Evolutionary conservation across 2,888 invertebrate genomes (phyloP).

Genomic region (Xanthostigma xanthostigma): DNA sequence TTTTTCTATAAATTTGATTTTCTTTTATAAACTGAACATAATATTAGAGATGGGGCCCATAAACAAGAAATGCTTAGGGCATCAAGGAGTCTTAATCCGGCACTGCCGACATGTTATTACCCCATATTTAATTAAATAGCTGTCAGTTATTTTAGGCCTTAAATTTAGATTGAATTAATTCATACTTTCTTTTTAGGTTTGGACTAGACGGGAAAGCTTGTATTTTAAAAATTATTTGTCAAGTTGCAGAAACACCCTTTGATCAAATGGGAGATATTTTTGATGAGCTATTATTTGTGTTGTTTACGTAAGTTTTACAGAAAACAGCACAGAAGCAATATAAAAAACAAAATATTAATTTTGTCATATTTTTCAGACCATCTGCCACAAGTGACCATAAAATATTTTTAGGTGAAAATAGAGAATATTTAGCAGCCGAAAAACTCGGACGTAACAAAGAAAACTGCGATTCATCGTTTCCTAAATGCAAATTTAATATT

Average conservation of each 20-base stretch:
- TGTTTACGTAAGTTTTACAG: slow-evolving; percentile 46
- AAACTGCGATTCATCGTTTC: slow-evolving; percentile 41
- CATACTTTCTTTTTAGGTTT: slow-evolving; percentile 32
- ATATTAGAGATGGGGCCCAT: too few species aligned
- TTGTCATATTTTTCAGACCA: slow-evolving; percentile 35
- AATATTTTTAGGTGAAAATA: slow-evolving; percentile 36
- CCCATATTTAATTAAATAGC: too few species aligned
- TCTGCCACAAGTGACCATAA: slow-evolving; percentile 46
- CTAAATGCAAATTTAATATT: slow-evolving; percentile 44
- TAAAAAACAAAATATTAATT: slow-evolving; percentile 6
- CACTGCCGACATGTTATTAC: too few species aligned
- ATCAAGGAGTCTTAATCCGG: too few species aligned
- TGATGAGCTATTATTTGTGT: slow-evolving; percentile 54
- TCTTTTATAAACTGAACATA: too few species aligned
- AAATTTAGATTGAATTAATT: too few species aligned
- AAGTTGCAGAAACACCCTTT: slow-evolving; percentile 53
- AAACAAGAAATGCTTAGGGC: too few species aligned
- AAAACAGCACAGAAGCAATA: slow-evolving; percentile 1
- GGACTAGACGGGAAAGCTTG: slow-evolving; percentile 52
- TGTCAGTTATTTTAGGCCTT: too few species aligned
- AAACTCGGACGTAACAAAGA: slow-evolving; percentile 40
- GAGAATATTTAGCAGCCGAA: slow-evolving; percentile 61
- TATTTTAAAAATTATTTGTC: slow-evolving; percentile 60
- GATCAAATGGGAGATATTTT: slow-evolving; percentile 50
- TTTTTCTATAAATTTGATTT: too few species aligned